Conservation (phyloP, 1,140 invertebrate species). For the Aphidius ervi region DNA sequence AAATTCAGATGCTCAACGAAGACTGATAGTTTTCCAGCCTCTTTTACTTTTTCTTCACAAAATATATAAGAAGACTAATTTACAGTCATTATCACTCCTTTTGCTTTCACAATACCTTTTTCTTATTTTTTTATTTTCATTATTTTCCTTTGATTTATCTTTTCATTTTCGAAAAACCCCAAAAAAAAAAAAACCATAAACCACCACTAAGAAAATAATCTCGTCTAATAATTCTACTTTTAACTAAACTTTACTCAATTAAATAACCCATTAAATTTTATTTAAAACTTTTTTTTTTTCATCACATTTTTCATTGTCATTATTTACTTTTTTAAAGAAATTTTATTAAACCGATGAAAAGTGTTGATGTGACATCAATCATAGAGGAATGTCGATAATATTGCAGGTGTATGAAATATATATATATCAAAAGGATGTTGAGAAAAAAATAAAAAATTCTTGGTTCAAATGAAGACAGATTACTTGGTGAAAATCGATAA, state of each 20-base stretch:
- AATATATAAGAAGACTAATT: no score
- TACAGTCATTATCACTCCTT: no score
- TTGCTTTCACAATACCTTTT: no score
- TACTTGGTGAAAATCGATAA: slow-evolving; percentile 9
- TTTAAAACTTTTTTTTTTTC: neutral
- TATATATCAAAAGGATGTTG: no score
- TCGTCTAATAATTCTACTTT: neutral
- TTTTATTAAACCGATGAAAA: neutral
- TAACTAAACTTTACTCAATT: neutral
- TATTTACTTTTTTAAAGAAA: neutral
- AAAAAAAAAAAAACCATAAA: no score
- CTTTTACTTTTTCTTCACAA: no score
- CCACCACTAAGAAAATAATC: no score
- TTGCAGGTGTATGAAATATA: neutral
- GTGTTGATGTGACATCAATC: slow-evolving; percentile 13
- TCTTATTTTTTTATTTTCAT: no score
- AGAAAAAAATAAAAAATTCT: neutral
- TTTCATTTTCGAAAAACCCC: no score
- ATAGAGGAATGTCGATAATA: slow-evolving; percentile 8
- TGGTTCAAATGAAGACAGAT: slow-evolving; percentile 18
- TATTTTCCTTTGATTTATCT: no score
- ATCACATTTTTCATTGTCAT: neutral
- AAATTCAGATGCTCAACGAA: no score
- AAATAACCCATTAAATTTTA: slow-evolving; percentile 3
- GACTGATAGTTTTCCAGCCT: no score